Base-by-base conservation (phyloP, 2,797 vertebrate species). In the Zalophus californianus region DNA sequence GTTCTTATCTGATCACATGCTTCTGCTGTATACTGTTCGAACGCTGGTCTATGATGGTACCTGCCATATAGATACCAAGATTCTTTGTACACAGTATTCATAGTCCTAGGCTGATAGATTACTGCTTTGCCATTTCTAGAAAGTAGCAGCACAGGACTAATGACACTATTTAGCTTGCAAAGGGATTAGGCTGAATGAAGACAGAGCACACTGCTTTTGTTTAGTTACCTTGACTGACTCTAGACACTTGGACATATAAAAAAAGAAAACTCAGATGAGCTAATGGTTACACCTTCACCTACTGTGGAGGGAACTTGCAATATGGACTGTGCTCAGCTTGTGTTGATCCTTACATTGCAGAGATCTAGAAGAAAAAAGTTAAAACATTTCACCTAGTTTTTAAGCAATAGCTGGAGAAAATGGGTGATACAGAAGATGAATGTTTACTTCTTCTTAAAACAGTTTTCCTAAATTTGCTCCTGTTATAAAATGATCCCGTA, bases 401-500 rank as follows among this genome's bases (percentile, higher is more conserved):
- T 62, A 85, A 27, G 41, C 9, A 92, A 70, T 41, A 82, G 29
- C 48, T 94, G 1, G 52, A 68, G 60, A 85, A 94, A 95, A 48
- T 27, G 5, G 44, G 9, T 44, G 27, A 29, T 64, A 52, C 5
- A 48, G 9, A 44, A n/a, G 29, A 35, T 70, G 38, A 82, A 41
- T 12, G 48, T 96, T 93, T 68, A 44, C 10, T 93, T 91, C 21
- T 56, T 56, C 79, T 96, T 73, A 29, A 66, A 94, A 41, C 6
- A 78, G 21, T 64, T 86, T 97, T 87, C 50, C 18, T 60, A 90
- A 68, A 68, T 84, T 79, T 90, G 8, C 77, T 92, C 32, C 32
- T 94, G 3, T 56, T 48, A 7, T 75, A 13, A 62, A 56, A 79
- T 85, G 41, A 41, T 75, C 64, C 60, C 15, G 21, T 10, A 56